Percentiles rank a stretch among this genome's conserved stretches.
Conservation (phyloP, 2,113 vertebrate genomes). For the Poeciliopsis retropinna region DNA sequence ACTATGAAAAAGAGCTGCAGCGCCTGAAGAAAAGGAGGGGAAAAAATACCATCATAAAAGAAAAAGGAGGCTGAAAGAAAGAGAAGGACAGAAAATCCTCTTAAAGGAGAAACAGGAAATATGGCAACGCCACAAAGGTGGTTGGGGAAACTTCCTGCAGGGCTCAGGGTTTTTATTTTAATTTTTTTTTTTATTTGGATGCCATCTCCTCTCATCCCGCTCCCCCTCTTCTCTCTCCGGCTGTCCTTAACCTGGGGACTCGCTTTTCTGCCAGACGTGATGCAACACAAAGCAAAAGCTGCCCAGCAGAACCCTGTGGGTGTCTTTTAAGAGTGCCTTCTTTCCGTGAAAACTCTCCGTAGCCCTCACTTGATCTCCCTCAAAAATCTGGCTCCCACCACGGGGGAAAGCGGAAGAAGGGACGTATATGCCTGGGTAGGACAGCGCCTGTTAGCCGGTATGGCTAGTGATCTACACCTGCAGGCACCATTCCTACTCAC, state of each 20-base stretch:
- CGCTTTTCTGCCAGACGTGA: slow-evolving; percentile 73
- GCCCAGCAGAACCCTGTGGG: slow-evolving; percentile 65
- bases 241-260: slow-evolving; percentile 71
- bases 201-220: slow-evolving; percentile 47
- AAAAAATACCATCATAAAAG: slow-evolving; percentile 41
- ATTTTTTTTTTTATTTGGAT: not conserved
- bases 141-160: slow-evolving; percentile 59
- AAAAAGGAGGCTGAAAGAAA: slow-evolving; percentile 51
- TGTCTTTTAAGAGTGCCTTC: slow-evolving; percentile 58
- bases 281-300: slow-evolving; percentile 77
- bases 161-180: slow-evolving; percentile 32
- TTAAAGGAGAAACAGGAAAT: slow-evolving; percentile 63
- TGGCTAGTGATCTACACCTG: no score
- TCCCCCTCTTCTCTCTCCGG: slow-evolving; percentile 22
- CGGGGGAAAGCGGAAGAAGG: slow-evolving; percentile 29
- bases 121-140: slow-evolving; percentile 62
- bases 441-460: no score
- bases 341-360: slow-evolving; percentile 33
- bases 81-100: slow-evolving; percentile 55
- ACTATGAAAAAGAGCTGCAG: slow-evolving; percentile 58
- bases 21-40: slow-evolving; percentile 59
- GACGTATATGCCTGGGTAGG: not conserved
- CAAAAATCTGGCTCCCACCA: slow-evolving; percentile 39
- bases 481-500: no score
- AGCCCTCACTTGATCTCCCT: slow-evolving; percentile 60